Evolutionary conservation across 92 coral and sea anemone species (phyloP), one percentile per base, ranked within the genome.

Genomic region (Ricordea florida): DNA sequence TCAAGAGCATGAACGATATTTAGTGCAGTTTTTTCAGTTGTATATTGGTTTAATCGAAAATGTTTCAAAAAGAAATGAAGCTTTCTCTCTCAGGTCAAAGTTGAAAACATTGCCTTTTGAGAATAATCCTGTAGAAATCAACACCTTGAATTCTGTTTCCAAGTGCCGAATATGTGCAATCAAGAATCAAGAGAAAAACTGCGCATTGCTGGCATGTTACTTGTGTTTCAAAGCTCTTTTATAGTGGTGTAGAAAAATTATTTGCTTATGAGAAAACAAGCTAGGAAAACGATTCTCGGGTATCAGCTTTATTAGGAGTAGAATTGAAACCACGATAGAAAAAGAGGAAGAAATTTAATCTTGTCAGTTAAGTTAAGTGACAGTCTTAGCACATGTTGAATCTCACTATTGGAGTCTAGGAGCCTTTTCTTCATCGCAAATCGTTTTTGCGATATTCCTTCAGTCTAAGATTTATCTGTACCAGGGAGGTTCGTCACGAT

Each of bases 11-110:
- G 79, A 57, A 14, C 69, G 84, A 57, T 83, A 78, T 57, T 66
- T 83, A 51, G 83, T 83, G 42, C 43, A 63, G 72, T 65, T 67
- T 44, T 83, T 76, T 45, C 57, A 69, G 21, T 72, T 84, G 71
- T 84, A 76, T 80, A 68, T 59, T 49, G 53, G 89, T 53, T 31
- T 68, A 23, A 71, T 71, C 30, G 68, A 77, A 63, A 62, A 13
- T 36, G 0, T 46, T 58, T 49, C 69, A 29, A 57, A 62, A 21
- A 74, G 63, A 61, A 26, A 18, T 11, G 66, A 82, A 38, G 87
- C 82, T 34, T 82, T 73, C 26, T 73, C 72, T 72, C 73, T 82
- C 55, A 71, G 72, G 52, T 62, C 70, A 26, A 79, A 79, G 16
- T 33, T 44, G 37, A 80, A 80, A 43, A 66, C 18, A 11, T 34